These are phyloP conservation scores for Drosophila kanekoi DNA, from an alignment of 2,888 invertebrate genomes.

Conservation along the genomic window DNA sequence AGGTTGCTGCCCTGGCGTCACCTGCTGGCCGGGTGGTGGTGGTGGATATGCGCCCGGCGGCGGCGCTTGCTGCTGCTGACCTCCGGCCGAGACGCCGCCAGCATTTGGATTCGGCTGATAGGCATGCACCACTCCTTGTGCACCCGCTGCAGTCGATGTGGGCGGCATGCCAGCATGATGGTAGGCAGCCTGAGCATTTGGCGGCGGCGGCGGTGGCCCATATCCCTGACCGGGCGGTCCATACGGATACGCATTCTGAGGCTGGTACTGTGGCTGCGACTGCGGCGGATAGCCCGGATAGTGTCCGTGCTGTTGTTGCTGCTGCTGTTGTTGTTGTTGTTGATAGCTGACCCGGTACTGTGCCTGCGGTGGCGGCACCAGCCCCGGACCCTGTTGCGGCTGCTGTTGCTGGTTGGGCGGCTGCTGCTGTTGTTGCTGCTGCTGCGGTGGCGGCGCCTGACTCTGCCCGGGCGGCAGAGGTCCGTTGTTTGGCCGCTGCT, in stretches of 20 bases:
- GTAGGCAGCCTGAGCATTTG: constrained; percentile 86
- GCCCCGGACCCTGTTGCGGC: constrained; percentile 86
- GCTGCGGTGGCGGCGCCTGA: constrained; percentile 67
- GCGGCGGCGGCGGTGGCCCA: constrained; percentile 86
- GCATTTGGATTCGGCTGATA: constrained; percentile 86
- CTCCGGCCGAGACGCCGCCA: constrained; percentile 60
- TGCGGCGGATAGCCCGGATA: constrained; percentile 86
- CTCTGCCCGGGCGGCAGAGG: constrained; percentile 74
- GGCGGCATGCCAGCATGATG: constrained; percentile 86
- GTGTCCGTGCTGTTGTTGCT: constrained; percentile 86
- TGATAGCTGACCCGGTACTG: constrained; percentile 86
- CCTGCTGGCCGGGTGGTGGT: constrained; percentile 76
- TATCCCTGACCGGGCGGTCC: constrained; percentile 86
- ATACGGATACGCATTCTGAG: constrained; percentile 87
- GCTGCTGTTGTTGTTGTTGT: constrained; percentile 85
- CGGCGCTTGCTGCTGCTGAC: constrained; percentile 83
- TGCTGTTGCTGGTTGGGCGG: constrained; percentile 73
- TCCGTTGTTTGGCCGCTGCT: constrained; percentile 86
- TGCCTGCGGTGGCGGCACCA: constrained; percentile 86
- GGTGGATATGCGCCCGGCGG: constrained; percentile 85
- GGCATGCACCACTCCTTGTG: constrained; percentile 83
- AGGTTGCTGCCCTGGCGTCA: constrained; percentile 81
- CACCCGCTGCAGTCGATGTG: constrained; percentile 81
- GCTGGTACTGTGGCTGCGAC: constrained; percentile 86
- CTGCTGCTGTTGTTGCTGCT: constrained; percentile 83